Evolutionary conservation across 2,888 invertebrate species (phyloP).

Genomic region (Pseudococcus viburni): DNA sequence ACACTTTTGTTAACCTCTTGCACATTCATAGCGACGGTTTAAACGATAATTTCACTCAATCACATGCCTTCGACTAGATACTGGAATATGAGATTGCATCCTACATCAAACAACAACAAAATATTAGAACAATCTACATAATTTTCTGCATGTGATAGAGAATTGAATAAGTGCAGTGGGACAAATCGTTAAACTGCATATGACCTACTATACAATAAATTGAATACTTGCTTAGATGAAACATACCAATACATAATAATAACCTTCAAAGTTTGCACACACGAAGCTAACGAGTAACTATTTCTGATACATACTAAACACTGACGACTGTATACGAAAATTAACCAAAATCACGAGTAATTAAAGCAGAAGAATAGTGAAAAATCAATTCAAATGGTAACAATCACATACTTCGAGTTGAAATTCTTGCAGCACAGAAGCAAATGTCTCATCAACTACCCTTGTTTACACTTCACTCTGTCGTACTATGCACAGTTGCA

Average conservation of each 20-base stretch:
- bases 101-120: not conserved
- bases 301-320: not conserved
- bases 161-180: not conserved
- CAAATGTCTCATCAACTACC: constrained; percentile 12
- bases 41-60: not conserved
- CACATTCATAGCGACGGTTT: constrained; percentile 16
- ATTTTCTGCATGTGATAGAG: not conserved
- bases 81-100: not conserved
- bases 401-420: constrained; percentile 18
- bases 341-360: not conserved
- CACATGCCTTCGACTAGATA: constrained; percentile 40
- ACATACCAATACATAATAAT: not conserved
- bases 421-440: constrained; percentile 28
- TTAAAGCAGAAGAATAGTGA: not conserved
- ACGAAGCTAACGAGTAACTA: not conserved
- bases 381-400: not conserved
- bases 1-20: constrained; percentile 32
- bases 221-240: not conserved
- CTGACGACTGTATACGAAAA: not conserved
- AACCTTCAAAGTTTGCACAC: constrained; percentile 16
- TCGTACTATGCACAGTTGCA: not conserved
- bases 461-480: constrained; percentile 24
- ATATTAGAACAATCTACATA: not conserved
- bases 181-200: not conserved
- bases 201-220: constrained; percentile 29